Percentiles rank a stretch among this genome's conserved stretches.
Conservation (phyloP, 2,888 invertebrate species). For the Ormia ochracea region DNA sequence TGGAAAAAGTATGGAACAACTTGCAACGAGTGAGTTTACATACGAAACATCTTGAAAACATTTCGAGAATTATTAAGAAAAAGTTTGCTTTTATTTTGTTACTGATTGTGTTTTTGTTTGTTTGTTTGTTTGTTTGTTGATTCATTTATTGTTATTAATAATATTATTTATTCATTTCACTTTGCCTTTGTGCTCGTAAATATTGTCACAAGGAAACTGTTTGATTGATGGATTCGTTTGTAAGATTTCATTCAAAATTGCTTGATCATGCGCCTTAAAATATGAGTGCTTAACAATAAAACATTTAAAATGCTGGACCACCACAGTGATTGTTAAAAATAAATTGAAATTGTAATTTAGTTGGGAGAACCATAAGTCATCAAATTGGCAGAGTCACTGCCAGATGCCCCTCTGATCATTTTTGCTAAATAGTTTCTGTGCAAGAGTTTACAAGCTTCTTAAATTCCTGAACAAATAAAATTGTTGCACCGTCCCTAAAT, state of each 20-base stretch:
- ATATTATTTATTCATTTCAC: not conserved
- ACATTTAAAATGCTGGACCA: slow-evolving; percentile 10
- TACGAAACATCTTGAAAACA: too few relatives aligned
- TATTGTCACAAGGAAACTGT: not conserved
- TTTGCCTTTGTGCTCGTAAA: not conserved
- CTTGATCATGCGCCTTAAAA: slow-evolving; percentile 32
- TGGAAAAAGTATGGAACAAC: too few relatives aligned
- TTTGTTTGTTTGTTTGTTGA: too few relatives aligned
- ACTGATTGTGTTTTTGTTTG: too few relatives aligned
- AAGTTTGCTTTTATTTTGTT: too few relatives aligned
- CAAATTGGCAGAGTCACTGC: slow-evolving; percentile 4
- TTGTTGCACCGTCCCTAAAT: not conserved
- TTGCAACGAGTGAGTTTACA: too few relatives aligned
- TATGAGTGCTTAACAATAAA: not conserved
- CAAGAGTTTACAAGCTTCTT: not conserved
- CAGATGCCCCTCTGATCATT: not conserved
- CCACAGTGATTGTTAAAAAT: not conserved
- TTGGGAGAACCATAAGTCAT: not conserved
- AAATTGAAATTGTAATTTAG: slow-evolving; percentile 1
- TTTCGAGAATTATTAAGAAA: too few relatives aligned
- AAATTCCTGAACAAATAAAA: not conserved
- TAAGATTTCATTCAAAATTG: slow-evolving; percentile 27
- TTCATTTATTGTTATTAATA: too few relatives aligned
- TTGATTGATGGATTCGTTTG: slow-evolving; percentile 26
- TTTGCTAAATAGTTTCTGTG: too few relatives aligned